These are phyloP conservation scores for Torymus aiolomorphi DNA, from an alignment of 2,888 invertebrate species.

Conservation along the genomic window DNA sequence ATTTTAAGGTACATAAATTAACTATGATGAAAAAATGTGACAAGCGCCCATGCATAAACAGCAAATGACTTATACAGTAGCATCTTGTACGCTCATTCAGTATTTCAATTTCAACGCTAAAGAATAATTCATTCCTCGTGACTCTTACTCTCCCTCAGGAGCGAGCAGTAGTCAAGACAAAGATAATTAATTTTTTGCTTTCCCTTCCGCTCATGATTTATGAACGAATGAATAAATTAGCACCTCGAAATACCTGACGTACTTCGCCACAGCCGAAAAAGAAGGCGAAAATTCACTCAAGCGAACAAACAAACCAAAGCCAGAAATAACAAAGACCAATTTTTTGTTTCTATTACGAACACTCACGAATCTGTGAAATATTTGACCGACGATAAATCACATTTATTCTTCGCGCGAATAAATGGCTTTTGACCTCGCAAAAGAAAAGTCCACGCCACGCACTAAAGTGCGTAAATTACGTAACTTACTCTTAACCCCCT, in stretches of 20 bases:
- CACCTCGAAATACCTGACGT: conserved; percentile 53
- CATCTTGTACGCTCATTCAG: conserved; percentile 17
- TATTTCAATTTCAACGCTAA: conserved; percentile 50
- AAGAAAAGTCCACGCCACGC: conserved; percentile 29
- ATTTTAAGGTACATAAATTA: neutral
- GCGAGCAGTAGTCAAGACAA: conserved; percentile 54
- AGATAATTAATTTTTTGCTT: conserved; percentile 57
- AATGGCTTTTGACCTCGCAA: conserved; percentile 26
- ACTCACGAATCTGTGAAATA: conserved; percentile 25
- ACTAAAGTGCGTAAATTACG: conserved; percentile 61
- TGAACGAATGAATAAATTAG: conserved; percentile 58
- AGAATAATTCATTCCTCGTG: conserved; percentile 52
- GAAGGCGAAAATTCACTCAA: neutral
- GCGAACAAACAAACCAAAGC: conserved; percentile 34
- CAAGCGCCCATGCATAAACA: no score
- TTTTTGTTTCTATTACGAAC: conserved; percentile 42
- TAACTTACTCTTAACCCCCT: conserved; percentile 15
- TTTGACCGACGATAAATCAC: conserved; percentile 45
- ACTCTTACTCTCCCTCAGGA: conserved; percentile 38
- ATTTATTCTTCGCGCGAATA: conserved; percentile 14
- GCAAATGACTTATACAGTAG: neutral
- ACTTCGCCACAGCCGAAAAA: conserved; percentile 32
- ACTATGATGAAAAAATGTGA: no score
- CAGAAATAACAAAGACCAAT: neutral
- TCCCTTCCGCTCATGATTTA: conserved; percentile 49